These are phyloP conservation scores for Phaenicophaeus curvirostris DNA, from an alignment of 2,797 vertebrate species.

Conservation along the genomic window DNA sequence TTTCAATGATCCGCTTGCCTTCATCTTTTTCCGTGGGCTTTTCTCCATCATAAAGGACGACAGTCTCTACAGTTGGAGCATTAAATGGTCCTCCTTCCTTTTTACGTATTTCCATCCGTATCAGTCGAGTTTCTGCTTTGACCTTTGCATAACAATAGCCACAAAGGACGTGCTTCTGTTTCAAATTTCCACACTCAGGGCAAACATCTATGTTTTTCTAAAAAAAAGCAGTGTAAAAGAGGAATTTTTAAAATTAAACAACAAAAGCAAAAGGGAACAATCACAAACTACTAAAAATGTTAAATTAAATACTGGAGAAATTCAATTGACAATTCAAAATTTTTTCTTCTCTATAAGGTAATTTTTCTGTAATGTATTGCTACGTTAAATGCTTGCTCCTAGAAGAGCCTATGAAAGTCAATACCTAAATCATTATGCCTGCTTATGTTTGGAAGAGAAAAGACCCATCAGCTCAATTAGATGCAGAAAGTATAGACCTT, in stretches of 20 bases:
- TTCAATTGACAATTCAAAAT: background rate
- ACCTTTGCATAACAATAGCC: slow-evolving; percentile 91
- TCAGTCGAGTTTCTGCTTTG: slow-evolving; percentile 81
- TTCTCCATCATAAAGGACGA: slow-evolving; percentile 89
- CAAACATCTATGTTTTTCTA: slow-evolving; percentile 91
- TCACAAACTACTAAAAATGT: background rate
- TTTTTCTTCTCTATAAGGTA: background rate
- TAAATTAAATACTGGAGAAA: background rate
- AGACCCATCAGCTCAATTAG: background rate
- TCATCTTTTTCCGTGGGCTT: slow-evolving; percentile 78
- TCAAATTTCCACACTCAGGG: slow-evolving; percentile 91
- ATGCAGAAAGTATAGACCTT: background rate
- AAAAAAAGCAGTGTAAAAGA: background rate
- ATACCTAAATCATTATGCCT: background rate
- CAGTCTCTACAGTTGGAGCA: slow-evolving; percentile 82
- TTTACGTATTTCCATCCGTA: slow-evolving; percentile 82
- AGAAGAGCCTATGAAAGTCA: background rate
- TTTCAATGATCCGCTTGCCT: slow-evolving; percentile 90
- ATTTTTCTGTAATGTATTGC: background rate
- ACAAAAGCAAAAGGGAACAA: background rate
- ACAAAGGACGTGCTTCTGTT: slow-evolving; percentile 91
- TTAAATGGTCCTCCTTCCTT: slow-evolving; percentile 88
- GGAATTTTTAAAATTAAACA: background rate
- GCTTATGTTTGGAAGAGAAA: background rate
- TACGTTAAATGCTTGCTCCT: background rate